phyloP scores from a whole-genome alignment of 1,140 invertebrate genomes.

The Odontomachus brunneus region DNA sequence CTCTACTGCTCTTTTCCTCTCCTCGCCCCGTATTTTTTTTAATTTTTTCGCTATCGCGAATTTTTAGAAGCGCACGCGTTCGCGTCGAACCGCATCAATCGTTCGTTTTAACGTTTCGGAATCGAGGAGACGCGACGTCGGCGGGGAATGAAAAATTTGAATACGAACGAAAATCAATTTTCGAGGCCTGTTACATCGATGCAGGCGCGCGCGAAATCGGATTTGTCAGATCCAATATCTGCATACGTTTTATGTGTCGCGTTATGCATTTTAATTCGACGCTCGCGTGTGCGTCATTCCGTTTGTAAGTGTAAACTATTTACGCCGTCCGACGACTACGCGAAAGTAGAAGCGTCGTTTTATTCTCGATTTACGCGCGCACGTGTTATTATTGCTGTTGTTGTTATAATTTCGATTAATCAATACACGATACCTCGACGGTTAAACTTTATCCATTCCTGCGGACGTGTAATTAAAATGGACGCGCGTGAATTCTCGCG shows the following conservation, averaged over 20 bases:
- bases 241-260: slow-evolving; percentile 3
- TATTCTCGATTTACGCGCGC: slow-evolving; percentile 27
- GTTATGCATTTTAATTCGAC: slow-evolving; percentile 57
- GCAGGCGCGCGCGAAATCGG: slow-evolving; percentile 34
- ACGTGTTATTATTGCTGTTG: not conserved
- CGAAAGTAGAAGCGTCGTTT: not conserved
- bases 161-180: slow-evolving; percentile 50
- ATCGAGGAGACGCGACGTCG: slow-evolving; percentile 38
- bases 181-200: slow-evolving; percentile 53
- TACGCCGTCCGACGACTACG: not conserved
- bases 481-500: not conserved
- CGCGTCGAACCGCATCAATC: slow-evolving; percentile 52
- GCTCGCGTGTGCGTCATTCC: slow-evolving; percentile 14
- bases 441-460: not conserved
- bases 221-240: slow-evolving; percentile 56
- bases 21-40: not conserved
- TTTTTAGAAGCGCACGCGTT: slow-evolving; percentile 47
- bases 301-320: slow-evolving; percentile 51
- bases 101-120: slow-evolving; percentile 52
- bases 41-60: slow-evolving; percentile 18
- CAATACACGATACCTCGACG: not conserved
- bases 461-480: slow-evolving; percentile 9
- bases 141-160: slow-evolving; percentile 56
- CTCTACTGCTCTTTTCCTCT: not conserved
- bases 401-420: too few relatives aligned